Evolutionary conservation across 2,113 vertebrate species (phyloP).

Genomic region (Ictidomys tridecemlineatus): DNA sequence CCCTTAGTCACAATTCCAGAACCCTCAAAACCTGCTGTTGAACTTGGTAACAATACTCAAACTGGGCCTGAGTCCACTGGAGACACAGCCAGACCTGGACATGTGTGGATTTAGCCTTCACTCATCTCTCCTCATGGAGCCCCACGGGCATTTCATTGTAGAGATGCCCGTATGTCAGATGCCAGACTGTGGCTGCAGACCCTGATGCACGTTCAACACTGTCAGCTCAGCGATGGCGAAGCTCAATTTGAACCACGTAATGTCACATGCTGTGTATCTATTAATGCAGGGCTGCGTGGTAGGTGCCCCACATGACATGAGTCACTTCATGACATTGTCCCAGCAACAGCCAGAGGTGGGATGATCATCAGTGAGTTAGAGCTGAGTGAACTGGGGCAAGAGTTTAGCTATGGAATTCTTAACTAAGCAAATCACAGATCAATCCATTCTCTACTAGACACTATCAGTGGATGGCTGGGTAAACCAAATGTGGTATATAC

Average conservation of each 20-base stretch:
- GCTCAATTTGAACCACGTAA: accelerated
- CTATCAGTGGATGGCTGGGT: too few species aligned
- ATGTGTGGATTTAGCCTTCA: accelerated
- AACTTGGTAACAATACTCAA: background rate
- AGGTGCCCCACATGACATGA: accelerated
- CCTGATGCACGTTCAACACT: accelerated
- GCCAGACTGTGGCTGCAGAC: accelerated
- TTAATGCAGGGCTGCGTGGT: accelerated
- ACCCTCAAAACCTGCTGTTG: background rate
- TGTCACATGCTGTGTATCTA: accelerated
- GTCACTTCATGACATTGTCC: accelerated
- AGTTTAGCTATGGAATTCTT: background rate
- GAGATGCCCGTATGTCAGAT: accelerated
- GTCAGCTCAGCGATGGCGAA: accelerated
- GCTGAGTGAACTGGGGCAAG: background rate
- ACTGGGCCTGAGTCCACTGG: background rate
- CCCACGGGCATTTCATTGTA: too few species aligned
- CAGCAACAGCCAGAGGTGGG: background rate
- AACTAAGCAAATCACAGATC: background rate
- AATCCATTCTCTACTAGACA: background rate
- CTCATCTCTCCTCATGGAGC: accelerated
- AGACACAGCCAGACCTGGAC: background rate
- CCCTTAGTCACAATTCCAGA: background rate
- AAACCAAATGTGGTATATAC: too few species aligned
- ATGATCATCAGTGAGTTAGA: background rate